Evolutionary conservation across 2,113 vertebrate species (phyloP).

Genomic region (Silurus asotus): DNA sequence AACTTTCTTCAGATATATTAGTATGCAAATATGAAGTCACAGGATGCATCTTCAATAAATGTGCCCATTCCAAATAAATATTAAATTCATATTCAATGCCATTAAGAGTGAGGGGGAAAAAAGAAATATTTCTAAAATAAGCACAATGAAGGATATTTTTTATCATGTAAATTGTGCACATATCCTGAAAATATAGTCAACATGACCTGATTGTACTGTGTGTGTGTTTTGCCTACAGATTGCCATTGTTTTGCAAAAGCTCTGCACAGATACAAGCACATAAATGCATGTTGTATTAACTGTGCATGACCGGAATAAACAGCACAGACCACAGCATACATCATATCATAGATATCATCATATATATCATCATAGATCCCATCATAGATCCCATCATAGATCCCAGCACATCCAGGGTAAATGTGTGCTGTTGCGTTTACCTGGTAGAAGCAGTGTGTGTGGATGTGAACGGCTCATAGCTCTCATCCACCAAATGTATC

Average conservation of each 20-base stretch:
- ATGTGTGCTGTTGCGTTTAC: background rate
- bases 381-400: too few relatives aligned
- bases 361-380: too few relatives aligned
- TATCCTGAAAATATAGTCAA: background rate
- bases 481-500: constrained; percentile 68
- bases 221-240: background rate
- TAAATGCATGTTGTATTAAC: background rate
- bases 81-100: background rate
- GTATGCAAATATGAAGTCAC: too few relatives aligned
- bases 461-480: constrained; percentile 55
- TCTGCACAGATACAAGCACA: background rate
- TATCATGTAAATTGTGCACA: background rate
- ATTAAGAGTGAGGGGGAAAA: background rate
- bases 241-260: background rate
- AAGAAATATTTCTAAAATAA: background rate
- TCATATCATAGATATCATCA: too few relatives aligned
- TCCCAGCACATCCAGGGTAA: background rate
- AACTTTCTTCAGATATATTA: too few relatives aligned
- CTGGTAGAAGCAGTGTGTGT: constrained; percentile 1
- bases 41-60: background rate
- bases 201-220: background rate
- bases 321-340: background rate
- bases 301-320: background rate
- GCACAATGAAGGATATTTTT: background rate
- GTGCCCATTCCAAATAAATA: background rate